Percentiles rank a stretch among this genome's conserved stretches.
Evolutionary conservation across 2,888 invertebrate genomes (phyloP).

Genomic region (Arge pagana): DNA sequence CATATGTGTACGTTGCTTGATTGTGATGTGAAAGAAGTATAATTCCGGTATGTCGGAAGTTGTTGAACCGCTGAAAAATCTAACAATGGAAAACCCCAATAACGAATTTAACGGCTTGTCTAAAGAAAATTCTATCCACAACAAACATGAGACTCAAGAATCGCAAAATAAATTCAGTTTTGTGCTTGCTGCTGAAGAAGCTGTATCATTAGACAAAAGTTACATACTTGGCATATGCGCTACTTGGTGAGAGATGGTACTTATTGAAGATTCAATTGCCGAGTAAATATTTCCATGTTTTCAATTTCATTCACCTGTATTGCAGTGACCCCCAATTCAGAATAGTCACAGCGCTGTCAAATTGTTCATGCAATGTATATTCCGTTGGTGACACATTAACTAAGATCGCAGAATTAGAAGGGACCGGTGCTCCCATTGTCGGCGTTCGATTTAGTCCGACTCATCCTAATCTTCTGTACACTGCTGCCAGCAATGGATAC

Average conservation of each 20-base stretch:
- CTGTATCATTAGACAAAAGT: constrained; percentile 61
- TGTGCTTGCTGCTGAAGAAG: constrained; percentile 57
- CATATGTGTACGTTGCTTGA: no score
- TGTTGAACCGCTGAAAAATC: constrained; percentile 40
- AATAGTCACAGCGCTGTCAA: constrained; percentile 61
- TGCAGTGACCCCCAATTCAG: constrained; percentile 52
- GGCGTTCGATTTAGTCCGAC: constrained; percentile 66
- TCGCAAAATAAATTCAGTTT: constrained; percentile 32
- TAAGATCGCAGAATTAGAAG: constrained; percentile 54
- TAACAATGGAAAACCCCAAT: constrained; percentile 37
- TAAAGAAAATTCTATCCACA: constrained; percentile 20
- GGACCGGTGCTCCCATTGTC: constrained; percentile 60
- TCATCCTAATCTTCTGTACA: constrained; percentile 65
- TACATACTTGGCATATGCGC: constrained; percentile 67
- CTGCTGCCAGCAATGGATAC: constrained; percentile 63
- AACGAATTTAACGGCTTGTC: constrained; percentile 7
- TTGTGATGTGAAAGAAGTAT: neutral
- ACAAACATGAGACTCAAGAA: constrained; percentile 27
- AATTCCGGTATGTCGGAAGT: constrained; percentile 42
- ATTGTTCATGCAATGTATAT: constrained; percentile 60
- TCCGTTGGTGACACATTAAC: constrained; percentile 57
- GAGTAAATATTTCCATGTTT: constrained; percentile 1
- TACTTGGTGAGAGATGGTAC: constrained; percentile 56
- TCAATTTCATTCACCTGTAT: constrained; percentile 15
- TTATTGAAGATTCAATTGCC: constrained; percentile 1